A percentile compares a stretch with the other conserved stretches of the same genome.
phyloP scores from a whole-genome alignment of 2,888 invertebrate species.

The Tillus elongatus region DNA sequence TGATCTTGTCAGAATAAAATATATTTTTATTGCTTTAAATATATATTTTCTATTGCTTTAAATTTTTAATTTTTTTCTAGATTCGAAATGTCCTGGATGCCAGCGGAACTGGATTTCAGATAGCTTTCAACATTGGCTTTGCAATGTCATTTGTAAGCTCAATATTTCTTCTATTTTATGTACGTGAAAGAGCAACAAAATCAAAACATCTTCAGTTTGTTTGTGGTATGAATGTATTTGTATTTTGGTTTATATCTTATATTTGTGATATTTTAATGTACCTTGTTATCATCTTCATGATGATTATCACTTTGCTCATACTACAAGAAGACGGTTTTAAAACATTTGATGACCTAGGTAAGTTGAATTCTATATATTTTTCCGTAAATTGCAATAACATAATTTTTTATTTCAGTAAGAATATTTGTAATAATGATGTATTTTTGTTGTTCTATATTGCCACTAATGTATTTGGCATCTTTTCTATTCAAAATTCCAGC shows the following conservation, averaged over 20 bases:
- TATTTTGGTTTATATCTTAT: conserved; percentile 62
- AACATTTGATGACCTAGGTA: conserved; percentile 47
- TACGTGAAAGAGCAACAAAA: conserved; percentile 58
- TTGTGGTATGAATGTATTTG: conserved; percentile 56
- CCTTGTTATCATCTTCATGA: conserved; percentile 46
- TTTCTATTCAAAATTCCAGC: conserved; percentile 64
- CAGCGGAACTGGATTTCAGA: conserved; percentile 46
- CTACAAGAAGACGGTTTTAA: conserved; percentile 59
- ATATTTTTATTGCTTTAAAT: no score
- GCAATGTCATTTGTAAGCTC: conserved; percentile 62
- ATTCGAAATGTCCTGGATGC: conserved; percentile 19
- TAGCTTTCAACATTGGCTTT: conserved; percentile 61
- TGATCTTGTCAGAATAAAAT: no score
- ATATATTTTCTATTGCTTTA: no score
- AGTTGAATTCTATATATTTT: no score
- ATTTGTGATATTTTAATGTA: conserved; percentile 60
- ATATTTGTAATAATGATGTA: conserved; percentile 53
- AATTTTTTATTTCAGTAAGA: conserved; percentile 45
- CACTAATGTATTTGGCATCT: conserved; percentile 61
- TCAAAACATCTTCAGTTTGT: conserved; percentile 65
- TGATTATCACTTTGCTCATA: conserved; percentile 52
- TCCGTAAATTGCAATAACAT: no score
- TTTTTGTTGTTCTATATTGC: conserved; percentile 64
- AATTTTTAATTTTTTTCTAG: conserved; percentile 19
- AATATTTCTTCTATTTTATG: conserved; percentile 52